These are phyloP conservation scores for Ormyrus pomaceus DNA, from an alignment of 2,888 invertebrate species.

Conservation along the genomic window DNA sequence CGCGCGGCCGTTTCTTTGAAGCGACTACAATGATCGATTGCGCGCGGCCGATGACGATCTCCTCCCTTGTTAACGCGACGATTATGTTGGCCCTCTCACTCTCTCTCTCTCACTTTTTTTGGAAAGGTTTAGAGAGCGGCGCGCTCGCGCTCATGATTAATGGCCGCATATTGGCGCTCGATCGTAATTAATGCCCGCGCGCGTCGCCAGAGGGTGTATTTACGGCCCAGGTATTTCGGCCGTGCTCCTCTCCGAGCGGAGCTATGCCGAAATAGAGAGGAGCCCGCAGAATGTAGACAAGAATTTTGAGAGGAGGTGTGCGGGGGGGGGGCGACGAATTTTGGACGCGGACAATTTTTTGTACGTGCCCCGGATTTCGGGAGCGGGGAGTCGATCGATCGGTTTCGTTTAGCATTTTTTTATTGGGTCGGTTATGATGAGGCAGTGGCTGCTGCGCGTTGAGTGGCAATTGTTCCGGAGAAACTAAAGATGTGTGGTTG, in stretches of 20 bases:
- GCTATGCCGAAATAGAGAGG: slow-evolving; percentile 1
- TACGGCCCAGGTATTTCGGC: slow-evolving; percentile 2
- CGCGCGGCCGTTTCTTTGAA: neutral
- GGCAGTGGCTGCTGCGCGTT: too few species aligned
- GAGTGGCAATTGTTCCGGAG: too few species aligned
- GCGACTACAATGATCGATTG: neutral
- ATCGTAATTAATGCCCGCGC: neutral
- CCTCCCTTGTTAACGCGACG: neutral
- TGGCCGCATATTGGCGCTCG: slow-evolving; percentile 18
- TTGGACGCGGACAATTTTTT: too few species aligned
- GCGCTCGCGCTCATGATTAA: slow-evolving; percentile 11
- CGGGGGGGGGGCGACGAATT: too few species aligned
- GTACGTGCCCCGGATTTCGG: too few species aligned
- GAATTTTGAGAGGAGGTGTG: neutral
- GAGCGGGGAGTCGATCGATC: too few species aligned
- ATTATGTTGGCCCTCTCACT: neutral
- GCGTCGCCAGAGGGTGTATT: slow-evolving; percentile 5
- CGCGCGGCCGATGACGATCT: neutral
- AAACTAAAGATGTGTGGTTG: too few species aligned
- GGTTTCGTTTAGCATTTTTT: too few species aligned
- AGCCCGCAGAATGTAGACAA: neutral
- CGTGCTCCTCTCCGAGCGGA: neutral
- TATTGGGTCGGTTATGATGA: too few species aligned
- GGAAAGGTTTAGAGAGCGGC: neutral
- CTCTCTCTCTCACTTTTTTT: neutral